Evolutionary conservation across 2,113 vertebrate species (phyloP), one percentile per base, ranked within the genome.

Genomic region (Oreochromis spilurus): DNA sequence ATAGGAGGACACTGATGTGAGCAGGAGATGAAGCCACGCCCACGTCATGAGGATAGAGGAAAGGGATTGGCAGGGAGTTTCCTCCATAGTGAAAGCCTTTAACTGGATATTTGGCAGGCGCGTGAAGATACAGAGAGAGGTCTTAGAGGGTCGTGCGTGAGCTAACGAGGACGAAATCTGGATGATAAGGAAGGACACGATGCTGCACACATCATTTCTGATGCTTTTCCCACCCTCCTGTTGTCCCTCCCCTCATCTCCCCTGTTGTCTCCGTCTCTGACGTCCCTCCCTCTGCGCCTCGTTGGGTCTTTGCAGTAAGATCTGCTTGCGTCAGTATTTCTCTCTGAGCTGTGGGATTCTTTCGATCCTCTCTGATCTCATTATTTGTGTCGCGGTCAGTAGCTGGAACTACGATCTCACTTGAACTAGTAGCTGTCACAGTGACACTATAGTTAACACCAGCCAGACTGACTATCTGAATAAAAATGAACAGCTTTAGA

Each of bases 281-380:
- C 6, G 1, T 24, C 34, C 72, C 79, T 36, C 72, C 82, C 48
- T 79, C 81, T 10, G 45, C 16, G 16, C 10, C 34, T 84, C 12
- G 2, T 77, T 4, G 13, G 83, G 38, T 84, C 58, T 62, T 82
- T 83, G 29, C 87, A 72, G 85, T 90, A 81, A 88, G 84, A 88
- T 50, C 7, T 57, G 67, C 82, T 89, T 79, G 84, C 78, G 17
- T 91, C 84, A 85, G 83, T 58, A 11, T 82, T 92, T 70, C 65
- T 84, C 45, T 17, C 83, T 91, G 89, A 89, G 92, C 91, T 62
- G 54, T 26, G 65, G 65, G 88, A 92, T 90, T 88, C 77, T 21
- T 87, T 72, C 67, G 78, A 92, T 90, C 89, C 38, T n/a, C 88
- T 65, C 81, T 54, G 78, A 95, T 95, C 95, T 53, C 89, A 95